Percentiles rank a stretch among this genome's conserved stretches.
These are phyloP conservation scores for Caenorhabditis parvicauda DNA, from an alignment of 2,888 invertebrate genomes.

Conservation along the genomic window DNA sequence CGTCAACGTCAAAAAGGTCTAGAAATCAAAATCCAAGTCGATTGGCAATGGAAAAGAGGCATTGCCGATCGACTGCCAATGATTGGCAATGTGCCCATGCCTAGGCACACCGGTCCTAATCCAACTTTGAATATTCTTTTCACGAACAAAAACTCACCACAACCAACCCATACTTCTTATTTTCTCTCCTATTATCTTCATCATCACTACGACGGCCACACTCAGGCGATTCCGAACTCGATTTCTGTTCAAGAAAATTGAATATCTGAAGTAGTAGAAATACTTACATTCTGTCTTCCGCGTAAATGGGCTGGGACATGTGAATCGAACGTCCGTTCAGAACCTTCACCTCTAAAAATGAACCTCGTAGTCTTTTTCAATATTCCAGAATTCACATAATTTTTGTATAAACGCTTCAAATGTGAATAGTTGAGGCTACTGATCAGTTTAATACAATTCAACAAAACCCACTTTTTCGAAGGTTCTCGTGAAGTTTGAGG, in stretches of 20 bases:
- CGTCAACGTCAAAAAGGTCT: too few relatives aligned
- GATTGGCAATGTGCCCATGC: too few relatives aligned
- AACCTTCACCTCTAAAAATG: background rate
- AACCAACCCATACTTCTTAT: conserved; percentile 21
- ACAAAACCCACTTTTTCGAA: too few relatives aligned
- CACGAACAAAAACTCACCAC: conserved; percentile 14
- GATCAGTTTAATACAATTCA: too few relatives aligned
- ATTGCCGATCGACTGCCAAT: too few relatives aligned
- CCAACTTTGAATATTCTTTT: too few relatives aligned
- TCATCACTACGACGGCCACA: conserved; percentile 1
- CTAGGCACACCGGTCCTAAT: too few relatives aligned
- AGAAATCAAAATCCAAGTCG: too few relatives aligned
- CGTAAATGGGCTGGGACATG: conserved; percentile 18
- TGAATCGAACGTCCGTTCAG: conserved; percentile 11
- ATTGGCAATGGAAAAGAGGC: too few relatives aligned
- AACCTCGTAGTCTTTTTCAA: background rate
- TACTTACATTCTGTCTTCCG: background rate
- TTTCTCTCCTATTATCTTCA: conserved; percentile 3
- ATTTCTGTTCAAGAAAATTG: background rate
- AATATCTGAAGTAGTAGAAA: background rate
- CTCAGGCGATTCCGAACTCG: conserved; percentile 3
- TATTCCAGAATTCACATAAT: background rate
- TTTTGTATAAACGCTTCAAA: too few relatives aligned
- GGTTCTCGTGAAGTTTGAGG: too few relatives aligned
- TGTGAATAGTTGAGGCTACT: too few relatives aligned